Conservation (phyloP, 1,140 invertebrate species). For the Lepidostoma basale region DNA sequence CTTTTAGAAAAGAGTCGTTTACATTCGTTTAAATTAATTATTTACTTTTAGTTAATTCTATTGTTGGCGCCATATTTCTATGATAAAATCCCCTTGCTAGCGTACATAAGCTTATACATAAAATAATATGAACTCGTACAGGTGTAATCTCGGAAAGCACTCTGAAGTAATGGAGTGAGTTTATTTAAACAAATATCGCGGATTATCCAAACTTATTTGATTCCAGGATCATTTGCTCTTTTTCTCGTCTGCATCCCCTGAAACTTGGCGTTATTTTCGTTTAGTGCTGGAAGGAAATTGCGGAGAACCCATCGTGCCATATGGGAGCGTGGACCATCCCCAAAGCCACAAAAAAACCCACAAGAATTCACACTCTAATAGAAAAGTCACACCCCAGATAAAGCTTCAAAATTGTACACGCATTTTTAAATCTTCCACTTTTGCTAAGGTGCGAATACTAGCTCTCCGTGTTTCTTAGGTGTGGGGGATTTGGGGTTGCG, state of each 20-base stretch:
- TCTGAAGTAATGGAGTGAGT: neutral
- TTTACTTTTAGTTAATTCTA: too few relatives aligned
- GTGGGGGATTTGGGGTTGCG: neutral
- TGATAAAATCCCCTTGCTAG: too few relatives aligned
- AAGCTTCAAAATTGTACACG: too few relatives aligned
- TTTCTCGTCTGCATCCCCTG: slow-evolving; percentile 2
- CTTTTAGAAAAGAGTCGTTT: too few relatives aligned
- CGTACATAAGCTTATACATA: too few relatives aligned
- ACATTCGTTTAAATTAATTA: too few relatives aligned
- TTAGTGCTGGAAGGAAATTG: slow-evolving; percentile 16
- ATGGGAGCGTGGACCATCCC: slow-evolving; percentile 2
- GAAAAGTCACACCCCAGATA: too few relatives aligned
- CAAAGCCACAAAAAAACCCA: neutral
- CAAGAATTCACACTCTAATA: neutral
- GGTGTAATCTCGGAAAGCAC: neutral
- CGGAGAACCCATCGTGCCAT: slow-evolving; percentile 15
- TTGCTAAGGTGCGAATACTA: too few relatives aligned
- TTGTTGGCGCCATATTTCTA: too few relatives aligned
- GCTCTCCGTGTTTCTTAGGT: too few relatives aligned
- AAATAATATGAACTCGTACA: neutral
- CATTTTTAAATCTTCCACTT: too few relatives aligned
- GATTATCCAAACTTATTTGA: slow-evolving; percentile 21
- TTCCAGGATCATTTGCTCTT: neutral
- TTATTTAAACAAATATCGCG: slow-evolving; percentile 18
- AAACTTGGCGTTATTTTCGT: slow-evolving; percentile 18